Base-by-base conservation (phyloP, 2,113 vertebrate species). In the Nothoprocta perdicaria region DNA sequence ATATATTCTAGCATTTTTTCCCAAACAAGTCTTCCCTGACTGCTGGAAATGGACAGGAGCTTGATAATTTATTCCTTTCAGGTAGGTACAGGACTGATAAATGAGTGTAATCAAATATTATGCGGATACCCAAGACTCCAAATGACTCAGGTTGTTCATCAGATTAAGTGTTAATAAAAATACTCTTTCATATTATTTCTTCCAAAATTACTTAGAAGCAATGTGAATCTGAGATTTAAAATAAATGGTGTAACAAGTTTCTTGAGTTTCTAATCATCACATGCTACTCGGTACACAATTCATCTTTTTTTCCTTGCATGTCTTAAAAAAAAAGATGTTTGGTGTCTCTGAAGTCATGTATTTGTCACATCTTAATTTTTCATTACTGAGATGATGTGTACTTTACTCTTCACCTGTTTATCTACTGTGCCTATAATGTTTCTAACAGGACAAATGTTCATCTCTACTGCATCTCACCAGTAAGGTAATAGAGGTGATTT, bases 11-110 rank as follows among this genome's bases (percentile, higher is more conserved):
- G 23, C 2, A 8, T 2, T 2, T 0, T 72, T n/a, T 74, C 7
- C 10, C 38, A 7, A 19, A 61, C 2, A 61, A 87, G 77, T 53
- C 9, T 80, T 1, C 4, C 5, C 12, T 57, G 29, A 29, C 29
- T 65, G 3, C 17, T 53, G 6, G 7, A 2, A 58, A 41, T 16
- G 7, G 18, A 89, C 52, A 45, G 13, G 13, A 80, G 5, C 38
- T 48, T 22, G 15, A 60, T 6, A 61, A 40, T 40, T 79, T 1
- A 2, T 55, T 61, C 26, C 68, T 10, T 3, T 5, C 0, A 2
- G 10, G 4, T 75, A 24, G 2, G 12, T 29, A 22, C 0, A 5
- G 40, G 41, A 60, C 10, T 74, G 19, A 89, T 43, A 52, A 1
- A 38, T 0, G 2, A 73, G 0, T n/a, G 4, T 61, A 41, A 41